A percentile compares a stretch with the other conserved stretches of the same genome.
These are phyloP conservation scores for Ecliptopera silaceata DNA, from an alignment of 2,888 invertebrate genomes.

Conservation along the genomic window DNA sequence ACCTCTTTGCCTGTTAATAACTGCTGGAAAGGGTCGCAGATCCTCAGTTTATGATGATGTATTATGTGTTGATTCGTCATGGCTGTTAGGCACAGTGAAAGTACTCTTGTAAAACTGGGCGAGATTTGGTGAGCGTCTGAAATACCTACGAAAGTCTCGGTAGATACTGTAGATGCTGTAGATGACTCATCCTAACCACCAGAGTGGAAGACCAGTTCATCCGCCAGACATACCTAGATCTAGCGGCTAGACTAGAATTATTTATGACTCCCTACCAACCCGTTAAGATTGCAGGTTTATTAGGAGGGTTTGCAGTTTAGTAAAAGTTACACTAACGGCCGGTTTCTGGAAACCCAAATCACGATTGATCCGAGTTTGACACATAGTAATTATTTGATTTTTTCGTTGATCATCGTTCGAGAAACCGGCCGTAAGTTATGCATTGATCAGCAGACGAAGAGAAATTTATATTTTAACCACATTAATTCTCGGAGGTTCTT, in stretches of 20 bases:
- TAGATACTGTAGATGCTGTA: not conserved
- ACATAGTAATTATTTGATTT: no score
- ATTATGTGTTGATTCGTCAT: conserved; percentile 7
- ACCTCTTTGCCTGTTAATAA: conserved; percentile 31
- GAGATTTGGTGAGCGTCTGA: not conserved
- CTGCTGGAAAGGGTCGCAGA: conserved; percentile 27
- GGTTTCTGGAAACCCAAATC: no score
- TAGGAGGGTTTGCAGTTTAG: not conserved
- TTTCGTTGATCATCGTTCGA: no score
- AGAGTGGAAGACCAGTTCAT: conserved; percentile 3
- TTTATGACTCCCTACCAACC: conserved; percentile 2
- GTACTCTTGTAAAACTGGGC: not conserved
- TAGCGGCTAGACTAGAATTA: conserved; percentile 5
- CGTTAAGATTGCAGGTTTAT: not conserved
- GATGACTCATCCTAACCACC: not conserved
- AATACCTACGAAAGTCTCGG: not conserved
- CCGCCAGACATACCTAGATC: not conserved
- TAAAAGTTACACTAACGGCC: not conserved
- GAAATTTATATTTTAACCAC: no score
- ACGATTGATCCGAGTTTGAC: no score
- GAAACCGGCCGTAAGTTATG: no score
- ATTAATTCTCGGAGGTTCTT: no score
- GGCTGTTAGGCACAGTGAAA: conserved; percentile 8
- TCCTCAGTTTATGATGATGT: conserved; percentile 28
- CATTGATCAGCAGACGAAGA: not conserved